Base-by-base conservation (phyloP, 2,888 invertebrate genomes). In the Asteroscopus sphinx region DNA sequence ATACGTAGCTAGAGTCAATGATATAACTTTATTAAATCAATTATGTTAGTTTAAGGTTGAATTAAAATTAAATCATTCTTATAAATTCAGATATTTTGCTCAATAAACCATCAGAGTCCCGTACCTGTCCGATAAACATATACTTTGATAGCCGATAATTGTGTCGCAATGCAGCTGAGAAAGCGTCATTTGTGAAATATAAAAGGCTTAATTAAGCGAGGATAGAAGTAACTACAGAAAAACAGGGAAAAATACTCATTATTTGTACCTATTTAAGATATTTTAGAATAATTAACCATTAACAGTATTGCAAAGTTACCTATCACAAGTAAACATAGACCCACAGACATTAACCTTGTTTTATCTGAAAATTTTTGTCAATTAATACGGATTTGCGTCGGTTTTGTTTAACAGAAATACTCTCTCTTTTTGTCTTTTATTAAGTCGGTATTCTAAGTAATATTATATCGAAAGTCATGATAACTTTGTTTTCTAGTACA, bases 101-200 rank as follows among this genome's bases (percentile, higher is more conserved):
- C 5, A 41, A 13, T 52, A 41, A 47, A 63, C 41, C 54, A 49
- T 76, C 75, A 53, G 76, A 81, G 79, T 81, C 72, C 45, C 58
- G 79, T 81, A 81, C 76, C 78, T 79, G 69, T 15, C 39, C 17
- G 49, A 41, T 61, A 45, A 63, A 51, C 12, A 8, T 41, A 55
- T 56, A 63, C 56, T 51, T 73, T 47, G 35, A 35, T 62, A 52
- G 13, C 49, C 55, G 41, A 49, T 46, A 54, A 45, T 61, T 55
- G 32, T 55, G 62, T 61, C 56, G 61, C 39, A 9, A 57, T 41
- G 21, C 45, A 65, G 47, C 30, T 33, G 26, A 39, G n/a, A 44
- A 16, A 30, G 39, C 17, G 37, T 35, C 35, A 51, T 32, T 11
- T 30, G 16, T 26, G n/a, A 7, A 37, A 52, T 21, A 11, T 16